A percentile compares a stretch with the other conserved stretches of the same genome.
Conservation (phyloP, 1,140 invertebrate species). For the Neoseiulus cucumeris region DNA sequence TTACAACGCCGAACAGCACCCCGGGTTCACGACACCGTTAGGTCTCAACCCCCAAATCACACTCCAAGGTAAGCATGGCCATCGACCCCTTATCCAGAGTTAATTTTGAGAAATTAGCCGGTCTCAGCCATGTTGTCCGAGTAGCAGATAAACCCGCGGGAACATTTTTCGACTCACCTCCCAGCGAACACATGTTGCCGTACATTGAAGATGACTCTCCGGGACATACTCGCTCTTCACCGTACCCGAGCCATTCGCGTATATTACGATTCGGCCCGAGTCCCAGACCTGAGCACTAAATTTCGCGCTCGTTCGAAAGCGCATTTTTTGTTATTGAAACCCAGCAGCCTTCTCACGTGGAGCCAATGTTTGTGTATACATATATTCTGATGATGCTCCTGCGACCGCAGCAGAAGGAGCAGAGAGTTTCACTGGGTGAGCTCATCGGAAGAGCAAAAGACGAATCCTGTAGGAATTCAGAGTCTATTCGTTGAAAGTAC, state of each 20-base stretch:
- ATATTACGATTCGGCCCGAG: neutral
- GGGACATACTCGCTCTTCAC: neutral
- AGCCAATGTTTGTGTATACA: too few relatives aligned
- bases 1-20: neutral
- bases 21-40: neutral
- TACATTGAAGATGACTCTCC: constrained; percentile 2
- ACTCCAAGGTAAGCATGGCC: neutral
- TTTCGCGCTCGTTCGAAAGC: neutral
- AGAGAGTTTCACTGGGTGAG: too few relatives aligned
- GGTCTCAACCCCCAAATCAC: neutral
- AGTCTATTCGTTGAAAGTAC: too few relatives aligned
- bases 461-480: too few relatives aligned
- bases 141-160: neutral
- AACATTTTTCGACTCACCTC: neutral
- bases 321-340: neutral
- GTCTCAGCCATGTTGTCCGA: too few relatives aligned
- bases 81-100: neutral
- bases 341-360: too few relatives aligned
- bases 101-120: neutral
- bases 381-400: too few relatives aligned
- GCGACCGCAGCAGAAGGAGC: too few relatives aligned
- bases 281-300: constrained; percentile 8
- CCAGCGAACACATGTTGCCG: constrained; percentile 1
- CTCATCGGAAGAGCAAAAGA: too few relatives aligned
- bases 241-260: neutral